A percentile compares a stretch with the other conserved stretches of the same genome.
Evolutionary conservation across 2,888 invertebrate species (phyloP).

Genomic region (Ashinkailepas kermadecensis): DNA sequence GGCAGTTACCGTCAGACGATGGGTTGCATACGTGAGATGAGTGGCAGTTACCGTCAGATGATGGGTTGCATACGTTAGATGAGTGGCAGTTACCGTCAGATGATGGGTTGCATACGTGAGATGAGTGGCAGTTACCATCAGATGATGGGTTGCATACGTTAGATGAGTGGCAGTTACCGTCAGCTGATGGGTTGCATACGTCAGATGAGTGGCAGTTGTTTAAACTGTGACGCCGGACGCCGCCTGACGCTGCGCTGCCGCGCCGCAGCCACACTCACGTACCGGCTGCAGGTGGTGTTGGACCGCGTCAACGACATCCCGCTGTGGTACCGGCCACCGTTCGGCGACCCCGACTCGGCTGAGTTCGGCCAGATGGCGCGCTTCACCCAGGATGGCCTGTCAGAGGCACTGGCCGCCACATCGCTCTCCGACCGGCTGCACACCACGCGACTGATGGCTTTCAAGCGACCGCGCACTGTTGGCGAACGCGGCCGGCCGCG

Average conservation of each 20-base stretch:
- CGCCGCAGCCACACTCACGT: conserved; percentile 31
- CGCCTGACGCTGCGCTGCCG: not conserved
- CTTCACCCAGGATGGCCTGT: conserved; percentile 29
- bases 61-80: too few species aligned
- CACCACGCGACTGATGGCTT: conserved; percentile 29
- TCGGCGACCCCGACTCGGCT: conserved; percentile 30
- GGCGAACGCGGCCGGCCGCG: not conserved
- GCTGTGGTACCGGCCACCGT: conserved; percentile 29
- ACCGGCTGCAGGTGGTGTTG: conserved; percentile 31
- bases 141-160: too few species aligned
- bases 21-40: too few species aligned
- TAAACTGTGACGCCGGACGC: too few species aligned
- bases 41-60: too few species aligned
- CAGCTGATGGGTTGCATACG: too few species aligned
- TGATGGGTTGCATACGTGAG: too few species aligned
- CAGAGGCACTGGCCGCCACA: conserved; percentile 28
- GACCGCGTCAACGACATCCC: conserved; percentile 31
- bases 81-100: too few species aligned
- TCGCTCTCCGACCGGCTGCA: conserved; percentile 28
- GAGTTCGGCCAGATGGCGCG: conserved; percentile 29
- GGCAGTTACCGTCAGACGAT: too few species aligned
- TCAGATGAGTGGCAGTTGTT: too few species aligned
- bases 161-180: too few species aligned
- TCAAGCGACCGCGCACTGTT: conserved; percentile 20
- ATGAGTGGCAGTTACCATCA: too few species aligned